Evolutionary conservation across 2,113 vertebrate species (phyloP).

Genomic region (Procapra przewalskii): DNA sequence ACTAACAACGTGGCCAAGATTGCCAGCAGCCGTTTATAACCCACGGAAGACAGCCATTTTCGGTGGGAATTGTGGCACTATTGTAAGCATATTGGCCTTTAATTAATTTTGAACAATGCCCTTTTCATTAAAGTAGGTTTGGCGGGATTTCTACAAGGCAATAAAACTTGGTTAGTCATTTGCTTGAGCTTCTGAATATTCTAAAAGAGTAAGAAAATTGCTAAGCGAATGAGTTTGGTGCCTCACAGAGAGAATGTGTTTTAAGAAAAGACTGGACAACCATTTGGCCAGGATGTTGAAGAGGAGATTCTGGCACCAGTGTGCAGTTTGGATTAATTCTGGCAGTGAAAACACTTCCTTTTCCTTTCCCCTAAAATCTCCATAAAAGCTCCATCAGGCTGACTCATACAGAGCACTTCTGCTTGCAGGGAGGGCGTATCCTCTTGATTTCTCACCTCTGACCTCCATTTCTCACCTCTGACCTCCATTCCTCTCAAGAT

Average conservation of each 20-base stretch:
- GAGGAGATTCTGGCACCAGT: not conserved
- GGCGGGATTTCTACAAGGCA: not conserved
- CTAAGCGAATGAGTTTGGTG: conserved; percentile 22
- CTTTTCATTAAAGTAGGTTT: conserved; percentile 39
- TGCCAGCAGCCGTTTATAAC: not conserved
- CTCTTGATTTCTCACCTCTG: not conserved
- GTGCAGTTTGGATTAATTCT: not conserved
- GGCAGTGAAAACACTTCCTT: not conserved
- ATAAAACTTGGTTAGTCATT: conserved; percentile 20
- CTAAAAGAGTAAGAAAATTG: not conserved
- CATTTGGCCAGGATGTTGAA: not conserved
- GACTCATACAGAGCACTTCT: not conserved
- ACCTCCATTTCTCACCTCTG: not conserved
- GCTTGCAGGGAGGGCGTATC: not conserved
- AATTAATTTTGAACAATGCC: conserved; percentile 20
- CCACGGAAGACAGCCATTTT: not conserved
- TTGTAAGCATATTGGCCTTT: not conserved
- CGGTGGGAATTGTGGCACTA: fast-evolving
- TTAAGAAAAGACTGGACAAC: not conserved
- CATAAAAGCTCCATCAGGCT: not conserved
- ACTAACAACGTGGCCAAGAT: not conserved
- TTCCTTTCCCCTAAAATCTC: not conserved
- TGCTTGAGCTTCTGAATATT: conserved; percentile 16
- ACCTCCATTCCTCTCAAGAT: not conserved
- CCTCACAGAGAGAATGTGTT: not conserved